A percentile compares a stretch with the other conserved stretches of the same genome.
These are phyloP conservation scores for Lacerta agilis DNA, from an alignment of 2,797 vertebrate genomes.

Conservation along the genomic window DNA sequence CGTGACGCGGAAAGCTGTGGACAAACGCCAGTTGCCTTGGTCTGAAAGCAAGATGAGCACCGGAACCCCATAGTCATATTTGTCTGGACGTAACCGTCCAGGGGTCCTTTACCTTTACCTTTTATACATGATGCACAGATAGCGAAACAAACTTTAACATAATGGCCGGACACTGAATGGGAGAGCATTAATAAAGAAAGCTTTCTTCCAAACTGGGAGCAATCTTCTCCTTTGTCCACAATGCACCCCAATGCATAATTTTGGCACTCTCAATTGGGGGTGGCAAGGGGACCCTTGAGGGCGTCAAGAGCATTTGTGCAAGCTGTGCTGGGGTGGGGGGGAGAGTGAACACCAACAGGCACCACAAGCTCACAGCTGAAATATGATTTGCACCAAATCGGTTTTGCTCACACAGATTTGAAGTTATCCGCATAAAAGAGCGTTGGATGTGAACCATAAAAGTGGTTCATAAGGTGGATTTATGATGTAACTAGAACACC, in stretches of 20 bases:
- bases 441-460: background rate
- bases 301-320: background rate
- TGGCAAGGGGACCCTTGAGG: background rate
- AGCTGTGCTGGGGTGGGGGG: background rate
- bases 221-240: too few relatives aligned
- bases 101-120: too few relatives aligned
- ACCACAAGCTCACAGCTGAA: conserved; percentile 10
- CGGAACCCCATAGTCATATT: too few relatives aligned
- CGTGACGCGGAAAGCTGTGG: too few relatives aligned
- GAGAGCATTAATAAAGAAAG: background rate
- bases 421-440: background rate
- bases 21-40: too few relatives aligned
- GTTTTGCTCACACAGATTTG: conserved; percentile 7
- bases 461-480: background rate
- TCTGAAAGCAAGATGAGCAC: too few relatives aligned
- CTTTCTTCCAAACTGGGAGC: background rate
- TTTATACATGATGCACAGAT: too few relatives aligned
- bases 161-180: background rate
- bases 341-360: background rate
- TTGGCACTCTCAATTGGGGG: background rate
- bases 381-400: background rate
- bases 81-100: too few relatives aligned
- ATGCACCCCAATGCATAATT: background rate
- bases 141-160: too few relatives aligned
- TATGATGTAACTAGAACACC: background rate